Evolutionary conservation across 2,113 vertebrate species (phyloP), one percentile per base, ranked within the genome.

Genomic region (Gambusia affinis): DNA sequence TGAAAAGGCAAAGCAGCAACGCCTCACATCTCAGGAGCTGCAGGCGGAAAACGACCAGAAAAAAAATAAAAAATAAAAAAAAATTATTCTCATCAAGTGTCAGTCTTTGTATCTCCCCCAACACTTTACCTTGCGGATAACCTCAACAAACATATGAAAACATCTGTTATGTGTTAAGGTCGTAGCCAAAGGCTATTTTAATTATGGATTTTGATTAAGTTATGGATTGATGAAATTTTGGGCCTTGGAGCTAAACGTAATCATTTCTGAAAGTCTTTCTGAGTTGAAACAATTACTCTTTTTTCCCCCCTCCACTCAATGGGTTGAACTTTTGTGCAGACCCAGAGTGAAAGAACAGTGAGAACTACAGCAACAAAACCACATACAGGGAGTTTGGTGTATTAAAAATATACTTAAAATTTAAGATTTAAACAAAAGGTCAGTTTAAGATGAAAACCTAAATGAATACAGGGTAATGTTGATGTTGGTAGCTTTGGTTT

Each of bases 401-500:
- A 54, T 22, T 54, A 54, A 7, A 54, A 24, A 44, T 17, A 44
- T 5, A 6, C 19, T 47, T 47, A 4, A 47, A 47, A 47, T 19
- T 47, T 17, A 17, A 44, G 3, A 5, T 44, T 17, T 44, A 44
- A 44, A 44, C 42, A 44, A 44, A 37, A 37, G 35, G 42, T 44
- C 42, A 44, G 1, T 44, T 44, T 47, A 47, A 47, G 44, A 47
- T 47, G 15, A 47, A 15, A 47, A 47, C 17, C 44, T 47, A 19
- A 47, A 7, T 47, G 44, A 47, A 75, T 60, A 42, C 64, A 63
- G 70, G 77, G 68, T 27, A 27, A 60, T 64, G 54, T 54, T 39
- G 2, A 62, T 33, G 47, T 14, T 47, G 47, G 79, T 51, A 30
- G 57, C 35, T 60, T 64, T 71, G 1, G 68, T 67, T 68, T 1